Percentiles rank a stretch among this genome's conserved stretches.
Evolutionary conservation across 1,140 invertebrate species (phyloP).

Genomic region (Microplitis demolitor): DNA sequence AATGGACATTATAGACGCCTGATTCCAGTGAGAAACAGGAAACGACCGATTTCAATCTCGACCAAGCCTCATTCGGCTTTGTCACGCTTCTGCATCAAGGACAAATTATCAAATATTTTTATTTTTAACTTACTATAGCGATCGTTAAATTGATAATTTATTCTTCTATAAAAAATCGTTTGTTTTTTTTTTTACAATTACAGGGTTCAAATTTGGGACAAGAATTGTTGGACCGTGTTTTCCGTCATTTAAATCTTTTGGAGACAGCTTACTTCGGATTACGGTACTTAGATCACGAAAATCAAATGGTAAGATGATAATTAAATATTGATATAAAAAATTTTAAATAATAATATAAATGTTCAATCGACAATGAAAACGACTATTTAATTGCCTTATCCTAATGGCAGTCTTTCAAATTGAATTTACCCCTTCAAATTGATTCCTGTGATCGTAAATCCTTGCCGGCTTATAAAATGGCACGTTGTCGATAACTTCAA

Average conservation of each 20-base stretch:
- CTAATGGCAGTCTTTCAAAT: slow-evolving; percentile 24
- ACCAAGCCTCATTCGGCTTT: slow-evolving; percentile 9
- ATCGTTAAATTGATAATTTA: neutral
- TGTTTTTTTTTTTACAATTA: slow-evolving; percentile 54
- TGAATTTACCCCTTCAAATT: slow-evolving; percentile 37
- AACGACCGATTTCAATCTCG: slow-evolving; percentile 46
- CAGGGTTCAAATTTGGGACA: slow-evolving; percentile 85
- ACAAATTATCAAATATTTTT: slow-evolving; percentile 4
- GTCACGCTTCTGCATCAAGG: neutral
- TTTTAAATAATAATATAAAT: neutral
- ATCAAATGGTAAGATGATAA: slow-evolving; percentile 79
- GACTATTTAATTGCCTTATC: neutral
- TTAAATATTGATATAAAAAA: slow-evolving; percentile 1
- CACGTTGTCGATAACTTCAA: slow-evolving; percentile 15
- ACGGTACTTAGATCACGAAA: slow-evolving; percentile 83
- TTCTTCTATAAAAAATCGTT: neutral
- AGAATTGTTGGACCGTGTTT: slow-evolving; percentile 84
- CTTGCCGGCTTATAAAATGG: slow-evolving; percentile 26
- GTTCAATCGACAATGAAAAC: neutral
- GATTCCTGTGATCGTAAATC: slow-evolving; percentile 33
- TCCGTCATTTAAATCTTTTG: slow-evolving; percentile 85
- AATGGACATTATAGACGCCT: slow-evolving; percentile 45
- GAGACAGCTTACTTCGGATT: slow-evolving; percentile 94
- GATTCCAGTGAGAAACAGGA: slow-evolving; percentile 44
- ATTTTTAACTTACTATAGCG: neutral